Evolutionary conservation across 2,888 invertebrate species (phyloP).

Genomic region (Sussaba pulchella): DNA sequence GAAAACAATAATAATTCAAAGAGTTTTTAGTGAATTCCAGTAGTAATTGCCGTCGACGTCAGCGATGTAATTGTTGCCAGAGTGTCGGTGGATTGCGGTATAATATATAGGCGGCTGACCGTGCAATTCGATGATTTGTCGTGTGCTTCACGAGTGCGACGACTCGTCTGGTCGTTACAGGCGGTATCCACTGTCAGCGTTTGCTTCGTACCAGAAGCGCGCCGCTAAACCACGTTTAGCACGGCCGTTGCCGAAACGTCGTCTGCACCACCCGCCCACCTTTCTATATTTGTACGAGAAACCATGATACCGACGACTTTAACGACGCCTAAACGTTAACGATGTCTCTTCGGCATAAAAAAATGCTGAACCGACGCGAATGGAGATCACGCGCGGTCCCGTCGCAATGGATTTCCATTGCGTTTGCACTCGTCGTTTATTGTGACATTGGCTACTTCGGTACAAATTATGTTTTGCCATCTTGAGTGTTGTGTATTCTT

Average conservation of each 20-base stretch:
- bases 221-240: too few relatives aligned
- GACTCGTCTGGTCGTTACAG: conserved; percentile 3
- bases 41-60: too few relatives aligned
- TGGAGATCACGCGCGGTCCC: too few relatives aligned
- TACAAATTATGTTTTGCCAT: too few relatives aligned
- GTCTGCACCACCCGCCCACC: not conserved
- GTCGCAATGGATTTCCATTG: too few relatives aligned
- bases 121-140: not conserved
- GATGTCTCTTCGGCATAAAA: conserved; percentile 16
- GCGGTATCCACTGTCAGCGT: not conserved
- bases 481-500: too few relatives aligned
- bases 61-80: too few relatives aligned
- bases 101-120: too few relatives aligned
- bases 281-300: conserved; percentile 4
- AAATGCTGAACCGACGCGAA: not conserved
- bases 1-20: too few relatives aligned
- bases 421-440: not conserved
- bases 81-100: too few relatives aligned
- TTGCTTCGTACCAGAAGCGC: not conserved
- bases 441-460: not conserved
- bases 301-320: conserved; percentile 13
- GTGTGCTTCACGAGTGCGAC: conserved; percentile 1
- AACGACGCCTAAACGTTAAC: conserved; percentile 36
- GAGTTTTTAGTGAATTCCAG: too few relatives aligned
- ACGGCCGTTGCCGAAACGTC: not conserved